Evolutionary conservation across 2,888 invertebrate species (phyloP), one percentile per base, ranked within the genome.

Genomic region (Drosophila neutralis): DNA sequence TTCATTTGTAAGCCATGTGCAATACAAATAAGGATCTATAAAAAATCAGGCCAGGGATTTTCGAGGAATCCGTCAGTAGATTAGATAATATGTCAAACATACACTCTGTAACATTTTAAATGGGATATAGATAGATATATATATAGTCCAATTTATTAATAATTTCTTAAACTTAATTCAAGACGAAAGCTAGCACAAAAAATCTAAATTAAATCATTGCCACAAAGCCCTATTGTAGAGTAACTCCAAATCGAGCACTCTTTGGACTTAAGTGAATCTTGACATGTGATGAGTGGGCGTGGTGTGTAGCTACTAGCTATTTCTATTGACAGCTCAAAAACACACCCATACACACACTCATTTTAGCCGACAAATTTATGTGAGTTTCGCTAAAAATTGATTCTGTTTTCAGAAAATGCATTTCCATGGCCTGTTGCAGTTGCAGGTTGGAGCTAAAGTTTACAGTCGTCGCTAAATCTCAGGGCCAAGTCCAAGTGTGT

Each of bases 401-500:
- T 68, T 76, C 67, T 15, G 48, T 61, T 64, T 75, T 61, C 29
- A 29, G n/a, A 56, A 73, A 62, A 36, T 62, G 31, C 45, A 66
- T 65, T 74, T 73, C 27, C 71, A 72, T 68, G 56, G 68, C 59
- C 42, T 27, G 38, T 38, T 49, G 64, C 33, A 24, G 15, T 64
- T 31, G 60, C 38, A 31, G 49, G 11, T 42, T 21, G 40, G 15
- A 57, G 21, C 11, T 52, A n/a, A 31, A 21, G 52, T 29, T 52
- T 33, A 31, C n/a, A 35, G 54, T 38, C 52, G 21, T 5, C 29
- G 35, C 21, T 11, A 10, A 31, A 7, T 38, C 40, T 45, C 78
- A 79, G 73, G 79, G 79, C 76, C 78, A 72, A 71, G 75, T 68
- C 71, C 76, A 72, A 73, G 78, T 78, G 78, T 79, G 78, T 76